Conservation (phyloP, 2,797 vertebrate species). For the Sebastes trivittatus region DNA sequence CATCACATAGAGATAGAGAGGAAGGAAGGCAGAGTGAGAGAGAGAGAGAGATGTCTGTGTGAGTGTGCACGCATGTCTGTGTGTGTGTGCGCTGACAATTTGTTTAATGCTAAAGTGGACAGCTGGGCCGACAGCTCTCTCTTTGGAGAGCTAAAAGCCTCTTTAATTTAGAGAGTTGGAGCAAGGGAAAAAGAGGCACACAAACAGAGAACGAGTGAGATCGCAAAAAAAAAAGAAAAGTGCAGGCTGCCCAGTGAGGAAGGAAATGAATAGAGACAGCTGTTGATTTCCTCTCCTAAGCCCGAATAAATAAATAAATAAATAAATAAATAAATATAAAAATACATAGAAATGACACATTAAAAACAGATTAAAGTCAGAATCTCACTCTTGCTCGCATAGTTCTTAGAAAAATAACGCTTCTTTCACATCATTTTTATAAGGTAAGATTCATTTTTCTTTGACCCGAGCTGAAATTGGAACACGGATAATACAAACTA, state of each 20-base stretch:
- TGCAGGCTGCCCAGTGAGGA: slow-evolving; percentile 4
- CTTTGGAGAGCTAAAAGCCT: slow-evolving; percentile 73
- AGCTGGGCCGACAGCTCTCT: slow-evolving; percentile 73
- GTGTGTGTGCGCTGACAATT: slow-evolving; percentile 57
- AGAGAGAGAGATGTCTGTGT: slow-evolving; percentile 21
- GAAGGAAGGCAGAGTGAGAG: slow-evolving; percentile 1
- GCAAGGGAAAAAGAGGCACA: slow-evolving; percentile 30
- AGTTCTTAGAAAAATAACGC: not conserved
- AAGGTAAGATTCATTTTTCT: not conserved
- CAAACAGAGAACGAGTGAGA: slow-evolving; percentile 33
- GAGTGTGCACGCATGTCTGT: not conserved
- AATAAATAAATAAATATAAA: slow-evolving; percentile 11
- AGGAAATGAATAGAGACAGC: slow-evolving; percentile 53
- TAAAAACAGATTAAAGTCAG: slow-evolving; percentile 17
- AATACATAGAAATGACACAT: slow-evolving; percentile 11
- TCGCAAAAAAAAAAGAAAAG: slow-evolving; percentile 6
- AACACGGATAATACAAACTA: not conserved
- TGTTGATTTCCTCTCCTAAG: slow-evolving; percentile 40
- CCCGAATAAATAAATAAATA: slow-evolving; percentile 38
- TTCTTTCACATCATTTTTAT: not conserved
- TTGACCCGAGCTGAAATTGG: not conserved
- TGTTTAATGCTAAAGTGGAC: slow-evolving; percentile 75
- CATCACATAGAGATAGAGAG: slow-evolving; percentile 1
- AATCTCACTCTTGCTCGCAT: not conserved
- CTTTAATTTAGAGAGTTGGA: slow-evolving; percentile 70